Evolutionary conservation across 2,888 invertebrate species (phyloP), one percentile per base, ranked within the genome.

Genomic region (Smittia aterrima): DNA sequence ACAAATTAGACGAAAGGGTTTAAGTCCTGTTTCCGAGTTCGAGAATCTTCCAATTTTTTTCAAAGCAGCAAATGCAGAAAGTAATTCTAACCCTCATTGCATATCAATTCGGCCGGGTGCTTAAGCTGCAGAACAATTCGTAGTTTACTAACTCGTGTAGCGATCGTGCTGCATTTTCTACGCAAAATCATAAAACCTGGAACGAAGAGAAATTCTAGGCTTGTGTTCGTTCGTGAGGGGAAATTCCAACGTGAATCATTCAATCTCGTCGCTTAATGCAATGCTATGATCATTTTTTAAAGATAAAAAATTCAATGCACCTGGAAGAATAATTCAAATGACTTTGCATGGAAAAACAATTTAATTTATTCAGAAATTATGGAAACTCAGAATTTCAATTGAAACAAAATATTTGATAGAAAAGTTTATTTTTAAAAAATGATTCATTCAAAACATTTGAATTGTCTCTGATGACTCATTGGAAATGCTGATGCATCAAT

Each of bases 111-210:
- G n/a, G 68, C 68, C 68, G 53, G 68, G 47, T 68, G 68, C n/a
- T 3, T 32, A 32, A 70, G 53, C 47, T 70, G 70, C 70, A 54
- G 53, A 70, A 70, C 70, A 70, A 54, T 70, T 22, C 16, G 18
- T 27, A 54, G 70, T 27, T 27, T 25, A 53, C 53, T 22, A 18
- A 18, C n/a, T 27, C 70, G 54, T 53, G 70, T 70, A 53, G 41
- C 70, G 41, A 13, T 67, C n/a, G n/a, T n/a, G 22, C n/a, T 18
- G 41, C 47, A 25, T 25, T 41, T 41, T 53, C 25, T 70, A 70
- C 70, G 70, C 70, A 70, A 70, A 70, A 70, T 70, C 70, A 53
- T 53, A 47, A 16, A 47, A 47, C 11, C 16, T 11, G 1, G 11
- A n/a, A n/a, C 47, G 11, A 6, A 11, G 16, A 6, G 2, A 3